Percentiles rank a stretch among this genome's conserved stretches.
Conservation (phyloP, 2,888 invertebrate species). For the Standfussiana lucernea region DNA sequence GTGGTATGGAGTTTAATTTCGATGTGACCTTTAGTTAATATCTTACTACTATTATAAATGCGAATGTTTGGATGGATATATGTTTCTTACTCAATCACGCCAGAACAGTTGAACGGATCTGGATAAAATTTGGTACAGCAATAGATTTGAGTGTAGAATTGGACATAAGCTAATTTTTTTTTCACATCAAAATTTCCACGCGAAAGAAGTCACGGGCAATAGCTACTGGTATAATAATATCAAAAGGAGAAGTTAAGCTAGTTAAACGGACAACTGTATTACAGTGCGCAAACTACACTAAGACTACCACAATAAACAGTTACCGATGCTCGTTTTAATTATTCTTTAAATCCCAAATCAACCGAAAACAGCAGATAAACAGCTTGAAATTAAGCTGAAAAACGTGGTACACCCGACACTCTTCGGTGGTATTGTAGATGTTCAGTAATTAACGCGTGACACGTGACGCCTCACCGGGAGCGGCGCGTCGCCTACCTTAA, state of each 20-base stretch:
- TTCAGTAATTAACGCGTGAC: conserved; percentile 63
- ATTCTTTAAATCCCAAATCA: conserved; percentile 6
- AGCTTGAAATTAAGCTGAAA: conserved; percentile 51
- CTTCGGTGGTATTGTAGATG: conserved; percentile 50
- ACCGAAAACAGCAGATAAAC: conserved; percentile 25
- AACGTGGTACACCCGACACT: conserved; percentile 47
- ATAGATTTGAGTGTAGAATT: no score
- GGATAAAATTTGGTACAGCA: no score
- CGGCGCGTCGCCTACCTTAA: conserved; percentile 60
- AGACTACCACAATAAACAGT: no score
- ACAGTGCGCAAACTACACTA: not conserved
- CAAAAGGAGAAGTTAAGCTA: not conserved
- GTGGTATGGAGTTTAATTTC: no score
- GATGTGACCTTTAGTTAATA: no score
- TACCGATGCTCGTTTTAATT: not conserved
- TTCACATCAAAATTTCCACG: no score
- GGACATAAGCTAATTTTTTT: no score
- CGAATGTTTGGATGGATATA: not conserved
- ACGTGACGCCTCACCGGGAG: conserved; percentile 57
- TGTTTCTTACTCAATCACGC: not conserved
- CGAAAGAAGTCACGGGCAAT: no score
- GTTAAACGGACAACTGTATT: not conserved
- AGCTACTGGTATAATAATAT: no score
- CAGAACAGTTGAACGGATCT: not conserved
- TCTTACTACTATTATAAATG: not conserved